Evolutionary conservation across 2,888 invertebrate genomes (phyloP), one percentile per base, ranked within the genome.

Genomic region (Morinoia aosen): DNA sequence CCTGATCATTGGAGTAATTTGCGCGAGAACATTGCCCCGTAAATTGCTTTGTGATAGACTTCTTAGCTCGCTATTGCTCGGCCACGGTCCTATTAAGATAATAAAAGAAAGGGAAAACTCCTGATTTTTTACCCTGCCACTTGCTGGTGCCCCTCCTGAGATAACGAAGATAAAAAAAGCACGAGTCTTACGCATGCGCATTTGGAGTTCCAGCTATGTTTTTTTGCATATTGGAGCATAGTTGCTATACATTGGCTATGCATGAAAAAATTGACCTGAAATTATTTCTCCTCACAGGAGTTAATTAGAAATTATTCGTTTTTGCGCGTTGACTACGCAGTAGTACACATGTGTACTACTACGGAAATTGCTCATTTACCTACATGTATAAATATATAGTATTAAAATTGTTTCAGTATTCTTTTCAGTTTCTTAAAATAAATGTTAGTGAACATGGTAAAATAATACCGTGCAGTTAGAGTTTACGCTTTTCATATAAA

Each of bases 11-110:
- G 48, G 48, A 48, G 39, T 40, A 90, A 90, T 90, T 90, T 90
- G 90, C 90, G 40, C 40, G 90, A 14, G 90, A 90, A 90, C 40
- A 90, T 90, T 90, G 90, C 90, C 39, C 40, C 11, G 90, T 39
- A 48, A 90, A 90, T 90, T 90, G 90, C 90, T 90, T 90, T 40
- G 40, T 90, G 90, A 90, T 90, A 39, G 90, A 90, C 90, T 90
- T 48, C 90, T 90, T 90, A 39, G 90, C 48, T 90, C 39, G 90
- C 90, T 48, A 39, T 90, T 90, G 90, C 90, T 39, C 48, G 48
- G 14, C 90, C 90, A 90, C 5, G 90, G 40, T 90, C 48, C 90
- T 90, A 90, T 90, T 90, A 90, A 40, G 48, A 40, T 39, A 90
- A 48, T 90, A 90, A 90, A 90, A 90, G 48, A 48, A 90, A 90